phyloP scores from a whole-genome alignment of 2,888 invertebrate genomes.

The Candidula unifasciata region DNA sequence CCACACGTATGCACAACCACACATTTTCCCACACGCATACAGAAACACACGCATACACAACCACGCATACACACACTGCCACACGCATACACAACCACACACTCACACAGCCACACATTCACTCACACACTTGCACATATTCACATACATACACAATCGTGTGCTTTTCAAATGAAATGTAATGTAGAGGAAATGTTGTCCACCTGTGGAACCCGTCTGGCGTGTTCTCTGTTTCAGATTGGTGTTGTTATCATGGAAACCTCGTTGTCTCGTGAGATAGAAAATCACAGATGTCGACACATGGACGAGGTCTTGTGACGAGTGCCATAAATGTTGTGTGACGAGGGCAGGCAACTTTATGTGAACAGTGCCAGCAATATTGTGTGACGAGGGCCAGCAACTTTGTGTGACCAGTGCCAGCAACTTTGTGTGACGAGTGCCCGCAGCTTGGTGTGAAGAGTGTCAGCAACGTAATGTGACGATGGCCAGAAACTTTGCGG shows the following conservation, averaged over 20 bases:
- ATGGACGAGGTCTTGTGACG: constrained; percentile 31
- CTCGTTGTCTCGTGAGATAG: constrained; percentile 8
- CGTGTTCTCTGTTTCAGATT: constrained; percentile 10
- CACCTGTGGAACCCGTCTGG: not conserved
- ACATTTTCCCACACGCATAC: no score
- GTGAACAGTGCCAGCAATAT: not conserved
- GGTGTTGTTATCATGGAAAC: constrained; percentile 4
- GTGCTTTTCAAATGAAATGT: no score
- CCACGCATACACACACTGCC: no score
- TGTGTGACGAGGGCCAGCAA: not conserved
- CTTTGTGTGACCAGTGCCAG: not conserved
- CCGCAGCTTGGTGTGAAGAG: not conserved
- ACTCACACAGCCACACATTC: no score
- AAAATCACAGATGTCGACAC: constrained; percentile 23
- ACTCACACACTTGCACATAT: no score
- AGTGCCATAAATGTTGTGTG: not conserved
- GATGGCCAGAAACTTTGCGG: not conserved
- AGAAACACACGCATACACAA: no score
- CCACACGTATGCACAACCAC: no score
- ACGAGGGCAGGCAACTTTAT: not conserved
- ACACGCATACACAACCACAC: no score
- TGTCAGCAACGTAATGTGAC: not conserved
- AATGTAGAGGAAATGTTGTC: not conserved
- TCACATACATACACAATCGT: no score
- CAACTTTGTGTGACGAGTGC: not conserved